phyloP scores from a whole-genome alignment of 2,888 invertebrate genomes.

The Noctuana brunneofusca region DNA sequence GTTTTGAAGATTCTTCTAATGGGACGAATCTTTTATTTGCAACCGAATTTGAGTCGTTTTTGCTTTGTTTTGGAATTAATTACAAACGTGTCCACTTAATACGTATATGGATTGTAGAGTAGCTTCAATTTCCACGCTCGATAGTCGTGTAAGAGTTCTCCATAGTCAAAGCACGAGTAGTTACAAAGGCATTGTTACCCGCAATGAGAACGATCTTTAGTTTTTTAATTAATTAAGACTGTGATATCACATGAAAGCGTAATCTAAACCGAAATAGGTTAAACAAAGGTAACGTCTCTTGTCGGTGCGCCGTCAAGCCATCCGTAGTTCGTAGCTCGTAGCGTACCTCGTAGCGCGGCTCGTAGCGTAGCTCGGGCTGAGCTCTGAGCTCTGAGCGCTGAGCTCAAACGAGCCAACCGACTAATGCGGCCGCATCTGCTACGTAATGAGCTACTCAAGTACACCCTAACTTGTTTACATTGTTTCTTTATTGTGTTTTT shows the following conservation, averaged over 20 bases:
- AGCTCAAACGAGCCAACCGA: constrained; percentile 60
- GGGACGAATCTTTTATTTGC: constrained; percentile 33
- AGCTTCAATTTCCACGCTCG: constrained; percentile 38
- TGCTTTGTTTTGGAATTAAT: constrained; percentile 30
- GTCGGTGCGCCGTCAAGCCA: constrained; percentile 49
- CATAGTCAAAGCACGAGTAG: constrained; percentile 37
- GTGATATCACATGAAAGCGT: constrained; percentile 68
- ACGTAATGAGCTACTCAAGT: constrained; percentile 82
- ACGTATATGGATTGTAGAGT: constrained; percentile 22
- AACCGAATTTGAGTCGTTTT: constrained; percentile 28
- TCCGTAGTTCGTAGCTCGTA: constrained; percentile 37
- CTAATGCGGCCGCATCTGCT: constrained; percentile 77
- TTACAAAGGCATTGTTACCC: constrained; percentile 24
- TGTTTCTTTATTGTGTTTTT: constrained; percentile 83
- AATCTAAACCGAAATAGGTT: constrained; percentile 81
- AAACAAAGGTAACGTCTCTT: constrained; percentile 65
- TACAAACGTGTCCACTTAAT: constrained; percentile 28
- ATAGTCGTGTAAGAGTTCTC: constrained; percentile 36
- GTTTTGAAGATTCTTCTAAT: constrained; percentile 33
- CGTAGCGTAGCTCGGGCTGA: constrained; percentile 23
- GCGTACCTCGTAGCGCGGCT: constrained; percentile 33
- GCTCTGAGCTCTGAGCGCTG: constrained; percentile 35
- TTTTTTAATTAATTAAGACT: constrained; percentile 67
- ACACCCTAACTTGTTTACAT: constrained; percentile 82
- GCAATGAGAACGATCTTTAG: constrained; percentile 42